A percentile compares a stretch with the other conserved stretches of the same genome.
These are phyloP conservation scores for Gallirallus australis DNA, from an alignment of 2,797 vertebrate species.

Conservation along the genomic window DNA sequence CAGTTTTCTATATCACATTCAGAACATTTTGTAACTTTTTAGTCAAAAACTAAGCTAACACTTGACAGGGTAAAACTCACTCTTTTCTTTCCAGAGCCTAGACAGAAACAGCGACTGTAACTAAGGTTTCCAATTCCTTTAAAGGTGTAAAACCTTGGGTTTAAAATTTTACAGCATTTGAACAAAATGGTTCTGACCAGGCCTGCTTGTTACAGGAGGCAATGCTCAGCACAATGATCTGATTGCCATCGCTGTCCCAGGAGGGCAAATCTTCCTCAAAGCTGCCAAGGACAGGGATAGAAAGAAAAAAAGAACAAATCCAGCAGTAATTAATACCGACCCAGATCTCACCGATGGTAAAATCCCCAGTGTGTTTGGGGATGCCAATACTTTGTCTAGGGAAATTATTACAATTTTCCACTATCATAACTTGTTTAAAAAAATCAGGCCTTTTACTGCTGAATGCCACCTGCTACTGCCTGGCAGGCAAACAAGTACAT, in stretches of 20 bases:
- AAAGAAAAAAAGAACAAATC: background rate
- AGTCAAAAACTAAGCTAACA: background rate
- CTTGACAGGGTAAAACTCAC: background rate
- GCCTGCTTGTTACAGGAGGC: background rate
- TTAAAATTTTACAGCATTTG: background rate
- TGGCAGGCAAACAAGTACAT: conserved; percentile 8
- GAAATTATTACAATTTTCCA: background rate
- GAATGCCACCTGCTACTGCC: conserved; percentile 19
- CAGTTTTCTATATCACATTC: background rate
- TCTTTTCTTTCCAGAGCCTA: conserved; percentile 40
- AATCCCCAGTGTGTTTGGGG: background rate
- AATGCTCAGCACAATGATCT: background rate
- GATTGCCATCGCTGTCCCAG: background rate
- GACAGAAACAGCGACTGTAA: background rate
- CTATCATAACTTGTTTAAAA: background rate
- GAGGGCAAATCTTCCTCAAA: background rate
- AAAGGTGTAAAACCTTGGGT: background rate
- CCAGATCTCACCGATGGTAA: background rate
- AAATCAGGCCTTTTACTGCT: background rate
- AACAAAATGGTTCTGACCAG: background rate
- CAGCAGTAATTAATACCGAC: background rate
- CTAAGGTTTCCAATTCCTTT: background rate
- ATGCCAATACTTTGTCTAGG: background rate
- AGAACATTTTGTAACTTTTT: background rate
- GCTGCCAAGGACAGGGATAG: background rate